Base-by-base conservation (phyloP, 2,113 vertebrate genomes). In the Notarius quadriscutis region DNA sequence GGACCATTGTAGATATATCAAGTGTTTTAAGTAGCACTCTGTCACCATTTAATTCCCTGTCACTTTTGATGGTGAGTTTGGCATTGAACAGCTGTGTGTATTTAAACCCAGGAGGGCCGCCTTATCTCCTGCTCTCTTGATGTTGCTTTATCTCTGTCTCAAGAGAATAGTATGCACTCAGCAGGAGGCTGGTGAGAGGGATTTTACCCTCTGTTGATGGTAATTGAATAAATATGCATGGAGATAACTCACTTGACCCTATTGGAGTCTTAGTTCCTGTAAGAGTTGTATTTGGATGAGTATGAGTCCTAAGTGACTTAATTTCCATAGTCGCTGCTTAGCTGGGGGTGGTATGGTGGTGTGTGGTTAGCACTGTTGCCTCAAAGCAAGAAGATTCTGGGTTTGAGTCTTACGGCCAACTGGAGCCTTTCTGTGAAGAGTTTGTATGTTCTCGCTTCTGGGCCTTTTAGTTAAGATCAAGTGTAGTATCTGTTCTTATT, bases 81-180 rank as follows among this genome's bases (percentile, higher is more conserved):
- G 27, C 41, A 80, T 81, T 81, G 55, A 75, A 67, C 69, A 62
- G 60, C 20, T 57, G 20, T 87, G 65, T 87, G 27, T 84, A 65
- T 87, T 84, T 84, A 86, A 41, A 12, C 71, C 81, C 18, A 86
- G 63, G 27, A 83, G 72, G 18, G 27, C 25, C 63, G 50, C 58
- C 25, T 82, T 84, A 84, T 89, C 88, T 87, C 69, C 77, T 69
- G 34, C 53, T 87, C 72, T 78, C 30, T 87, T 63, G 4, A 15
- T 74, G 51, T n/a, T 27, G 34, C 10, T 72, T 81, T 67, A 87
- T 89, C 88, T 84, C 74, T 78, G 12, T 63, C 67, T 84, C 50
- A 57, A 25, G 84, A 63, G 62, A 53, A 67, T 72, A 82, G 86
- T 58, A 58, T 78, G n/a, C 69, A 62, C 14, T 85, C 67, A 77